Conservation (phyloP, 2,797 vertebrate genomes). For the Acropternis orthonyx region DNA sequence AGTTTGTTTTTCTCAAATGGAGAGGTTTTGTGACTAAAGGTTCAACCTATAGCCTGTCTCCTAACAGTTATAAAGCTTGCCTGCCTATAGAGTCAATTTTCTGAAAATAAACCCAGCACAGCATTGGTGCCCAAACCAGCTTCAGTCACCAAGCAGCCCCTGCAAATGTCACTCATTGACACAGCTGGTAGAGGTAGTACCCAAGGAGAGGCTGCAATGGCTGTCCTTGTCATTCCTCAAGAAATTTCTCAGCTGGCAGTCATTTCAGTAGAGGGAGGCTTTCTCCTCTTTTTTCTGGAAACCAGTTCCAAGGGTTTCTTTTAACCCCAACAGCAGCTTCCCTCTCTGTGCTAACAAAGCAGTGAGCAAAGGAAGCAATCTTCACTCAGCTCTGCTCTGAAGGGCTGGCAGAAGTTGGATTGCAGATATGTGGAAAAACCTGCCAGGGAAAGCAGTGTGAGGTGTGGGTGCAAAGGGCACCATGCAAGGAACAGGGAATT, state of each 20-base stretch:
- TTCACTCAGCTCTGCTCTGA: neutral
- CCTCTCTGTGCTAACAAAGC: neutral
- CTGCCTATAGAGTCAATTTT: neutral
- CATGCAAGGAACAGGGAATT: rapidly evolving
- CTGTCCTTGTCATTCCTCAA: neutral
- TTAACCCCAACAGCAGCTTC: rapidly evolving
- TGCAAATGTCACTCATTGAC: rapidly evolving
- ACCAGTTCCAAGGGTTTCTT: neutral
- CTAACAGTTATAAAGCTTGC: neutral
- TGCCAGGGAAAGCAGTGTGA: neutral
- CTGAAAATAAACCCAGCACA: neutral
- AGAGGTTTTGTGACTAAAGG: neutral
- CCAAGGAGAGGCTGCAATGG: neutral
- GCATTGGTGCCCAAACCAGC: neutral
- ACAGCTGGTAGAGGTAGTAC: neutral
- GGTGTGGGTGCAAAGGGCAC: too few species aligned
- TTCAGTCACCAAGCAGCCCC: neutral
- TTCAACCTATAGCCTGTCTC: neutral
- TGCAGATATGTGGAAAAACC: neutral
- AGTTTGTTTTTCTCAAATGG: neutral
- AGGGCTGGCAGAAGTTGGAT: neutral
- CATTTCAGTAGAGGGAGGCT: neutral
- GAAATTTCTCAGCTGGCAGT: neutral
- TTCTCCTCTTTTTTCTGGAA: neutral
- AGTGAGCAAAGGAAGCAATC: neutral